phyloP scores from a whole-genome alignment of 1,140 invertebrate genomes.

The Brachionus rotundiformis region DNA sequence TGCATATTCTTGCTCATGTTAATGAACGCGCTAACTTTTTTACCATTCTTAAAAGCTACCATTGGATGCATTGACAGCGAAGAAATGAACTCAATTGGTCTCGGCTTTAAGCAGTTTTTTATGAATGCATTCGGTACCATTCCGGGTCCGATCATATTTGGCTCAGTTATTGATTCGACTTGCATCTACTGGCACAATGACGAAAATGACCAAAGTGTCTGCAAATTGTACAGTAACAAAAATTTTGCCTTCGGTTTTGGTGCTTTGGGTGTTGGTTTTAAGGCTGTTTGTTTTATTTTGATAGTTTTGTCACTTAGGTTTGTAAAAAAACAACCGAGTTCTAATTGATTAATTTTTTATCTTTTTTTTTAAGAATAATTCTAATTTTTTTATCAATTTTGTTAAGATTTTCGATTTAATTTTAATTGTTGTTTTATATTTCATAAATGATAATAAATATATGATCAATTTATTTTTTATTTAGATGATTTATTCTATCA shows the following conservation, averaged over 20 bases:
- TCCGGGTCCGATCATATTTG: slow-evolving; percentile 51
- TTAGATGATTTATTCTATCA: no score
- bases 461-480: neutral
- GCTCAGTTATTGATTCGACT: slow-evolving; percentile 28
- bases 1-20: slow-evolving; percentile 46
- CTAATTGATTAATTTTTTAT: neutral
- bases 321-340: neutral
- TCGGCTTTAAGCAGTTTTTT: slow-evolving; percentile 51
- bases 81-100: slow-evolving; percentile 50
- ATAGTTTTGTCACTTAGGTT: slow-evolving; percentile 33
- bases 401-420: neutral
- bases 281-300: slow-evolving; percentile 31
- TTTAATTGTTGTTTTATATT: slow-evolving; percentile 20
- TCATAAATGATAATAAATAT: neutral
- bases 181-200: slow-evolving; percentile 50
- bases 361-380: neutral
- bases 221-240: slow-evolving; percentile 47
- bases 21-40: slow-evolving; percentile 42
- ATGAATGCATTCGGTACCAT: slow-evolving; percentile 51
- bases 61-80: slow-evolving; percentile 2
- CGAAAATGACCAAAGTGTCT: slow-evolving; percentile 41
- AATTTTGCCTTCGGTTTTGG: slow-evolving; percentile 46
- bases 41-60: slow-evolving; percentile 39
- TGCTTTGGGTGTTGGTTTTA: slow-evolving; percentile 38
- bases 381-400: neutral